phyloP scores from a whole-genome alignment of 2,888 invertebrate species.

The Meganola albula region DNA sequence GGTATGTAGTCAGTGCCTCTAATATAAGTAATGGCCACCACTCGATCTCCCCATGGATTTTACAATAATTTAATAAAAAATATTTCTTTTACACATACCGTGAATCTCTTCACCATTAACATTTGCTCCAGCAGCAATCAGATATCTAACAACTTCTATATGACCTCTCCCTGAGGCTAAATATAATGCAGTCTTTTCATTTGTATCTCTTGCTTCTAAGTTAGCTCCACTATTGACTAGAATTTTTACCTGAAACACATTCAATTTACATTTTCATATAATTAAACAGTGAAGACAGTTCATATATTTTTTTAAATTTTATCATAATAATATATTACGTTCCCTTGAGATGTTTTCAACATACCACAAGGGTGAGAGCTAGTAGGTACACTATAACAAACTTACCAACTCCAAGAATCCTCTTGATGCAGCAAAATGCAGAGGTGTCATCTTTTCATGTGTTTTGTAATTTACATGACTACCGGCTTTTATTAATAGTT shows the following conservation, averaged over 20 bases:
- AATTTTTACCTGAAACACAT: constrained; percentile 66
- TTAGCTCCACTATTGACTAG: constrained; percentile 74
- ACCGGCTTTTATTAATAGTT: constrained; percentile 74
- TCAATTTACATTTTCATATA: too few relatives aligned
- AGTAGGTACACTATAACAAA: too few relatives aligned
- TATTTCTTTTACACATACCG: too few relatives aligned
- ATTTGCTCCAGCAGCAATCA: constrained; percentile 79
- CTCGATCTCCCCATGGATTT: too few relatives aligned
- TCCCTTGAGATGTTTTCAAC: too few relatives aligned
- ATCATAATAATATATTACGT: too few relatives aligned
- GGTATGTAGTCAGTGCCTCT: too few relatives aligned
- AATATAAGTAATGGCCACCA: too few relatives aligned
- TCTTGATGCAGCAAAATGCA: constrained; percentile 80
- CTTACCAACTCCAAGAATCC: constrained; percentile 73
- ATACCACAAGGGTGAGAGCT: too few relatives aligned
- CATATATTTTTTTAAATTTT: too few relatives aligned
- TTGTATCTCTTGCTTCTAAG: constrained; percentile 78
- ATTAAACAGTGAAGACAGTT: too few relatives aligned
- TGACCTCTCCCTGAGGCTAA: constrained; percentile 57
- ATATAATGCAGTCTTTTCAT: constrained; percentile 76
- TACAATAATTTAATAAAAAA: too few relatives aligned
- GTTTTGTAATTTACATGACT: constrained; percentile 79
- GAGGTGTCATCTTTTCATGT: constrained; percentile 77
- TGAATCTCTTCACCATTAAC: constrained; percentile 83
- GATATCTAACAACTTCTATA: constrained; percentile 66